Evolutionary conservation across 30 jellyfish, hydroid and myxozoan species (phyloP).

Genomic region (Phacellophora camtschatica): DNA sequence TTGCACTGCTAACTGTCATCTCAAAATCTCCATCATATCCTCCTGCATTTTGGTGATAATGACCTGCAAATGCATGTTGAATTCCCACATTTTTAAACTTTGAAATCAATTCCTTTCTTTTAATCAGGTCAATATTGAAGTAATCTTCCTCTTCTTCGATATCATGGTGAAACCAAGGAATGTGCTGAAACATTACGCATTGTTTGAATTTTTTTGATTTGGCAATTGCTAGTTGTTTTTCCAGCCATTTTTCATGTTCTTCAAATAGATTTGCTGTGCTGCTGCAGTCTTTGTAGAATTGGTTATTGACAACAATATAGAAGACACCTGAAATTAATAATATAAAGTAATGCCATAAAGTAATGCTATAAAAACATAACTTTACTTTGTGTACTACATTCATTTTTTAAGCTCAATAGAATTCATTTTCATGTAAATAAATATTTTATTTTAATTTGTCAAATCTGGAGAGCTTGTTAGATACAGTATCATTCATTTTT

Average conservation of each 20-base stretch:
- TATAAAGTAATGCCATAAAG: too few species aligned
- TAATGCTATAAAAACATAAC: too few species aligned
- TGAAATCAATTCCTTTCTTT: constrained; percentile 30
- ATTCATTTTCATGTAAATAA: too few species aligned
- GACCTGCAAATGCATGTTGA: constrained; percentile 86
- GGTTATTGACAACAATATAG: constrained; percentile 82
- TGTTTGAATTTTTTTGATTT: constrained; percentile 52
- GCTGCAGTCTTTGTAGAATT: constrained; percentile 62
- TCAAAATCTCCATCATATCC: constrained; percentile 81
- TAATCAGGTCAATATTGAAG: constrained; percentile 64
- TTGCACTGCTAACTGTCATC: constrained; percentile 86
- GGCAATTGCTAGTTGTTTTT: constrained; percentile 61
- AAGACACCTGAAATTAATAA: constrained; percentile 77
- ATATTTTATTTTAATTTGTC: too few species aligned
- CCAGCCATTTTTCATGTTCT: constrained; percentile 87
- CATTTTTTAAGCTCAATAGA: too few species aligned
- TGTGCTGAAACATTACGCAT: constrained; percentile 81
- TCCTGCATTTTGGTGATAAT: constrained; percentile 96
- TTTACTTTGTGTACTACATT: too few species aligned
- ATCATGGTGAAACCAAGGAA: constrained; percentile 79
- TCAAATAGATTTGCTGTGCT: constrained; percentile 51
- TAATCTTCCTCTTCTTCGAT: constrained; percentile 87
- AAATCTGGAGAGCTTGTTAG: too few species aligned
- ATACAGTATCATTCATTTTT: too few species aligned
- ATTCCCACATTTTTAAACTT: constrained; percentile 75